phyloP scores from a whole-genome alignment of 2,888 invertebrate species.

The Parnassius smintheus region DNA sequence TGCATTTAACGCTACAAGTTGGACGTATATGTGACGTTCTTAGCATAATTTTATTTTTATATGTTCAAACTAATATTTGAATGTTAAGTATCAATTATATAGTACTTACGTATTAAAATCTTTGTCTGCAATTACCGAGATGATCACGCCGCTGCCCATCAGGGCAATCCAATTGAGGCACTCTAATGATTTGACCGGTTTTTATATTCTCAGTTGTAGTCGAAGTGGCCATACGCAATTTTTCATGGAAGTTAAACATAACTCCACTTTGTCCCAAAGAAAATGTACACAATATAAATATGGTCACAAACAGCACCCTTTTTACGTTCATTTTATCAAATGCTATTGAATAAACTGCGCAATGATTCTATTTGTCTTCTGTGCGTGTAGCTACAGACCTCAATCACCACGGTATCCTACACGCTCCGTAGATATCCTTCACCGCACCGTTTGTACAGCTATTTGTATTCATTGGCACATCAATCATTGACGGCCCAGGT shows the following conservation, averaged over 20 bases:
- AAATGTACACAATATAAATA: conserved; percentile 40
- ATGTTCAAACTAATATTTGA: background rate
- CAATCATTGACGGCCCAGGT: conserved; percentile 51
- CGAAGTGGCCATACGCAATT: conserved; percentile 43
- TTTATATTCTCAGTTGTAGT: conserved; percentile 38
- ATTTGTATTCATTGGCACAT: conserved; percentile 54
- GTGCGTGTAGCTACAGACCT: conserved; percentile 27
- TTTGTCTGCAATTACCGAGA: conserved; percentile 49
- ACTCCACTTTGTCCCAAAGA: conserved; percentile 35
- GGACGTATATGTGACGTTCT: too few relatives aligned
- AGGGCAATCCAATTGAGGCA: conserved; percentile 55
- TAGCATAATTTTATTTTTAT: too few relatives aligned
- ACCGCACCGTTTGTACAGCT: conserved; percentile 43
- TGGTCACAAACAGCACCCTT: conserved; percentile 42
- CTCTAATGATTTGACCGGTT: conserved; percentile 56
- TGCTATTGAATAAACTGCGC: conserved; percentile 47
- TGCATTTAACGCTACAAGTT: too few relatives aligned
- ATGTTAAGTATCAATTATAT: background rate
- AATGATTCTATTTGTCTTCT: conserved; percentile 31
- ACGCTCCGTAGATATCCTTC: conserved; percentile 59
- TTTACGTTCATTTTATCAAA: conserved; percentile 59
- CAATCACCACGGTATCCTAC: conserved; percentile 60
- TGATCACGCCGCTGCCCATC: conserved; percentile 50
- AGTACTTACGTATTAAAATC: conserved; percentile 38
- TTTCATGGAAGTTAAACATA: conserved; percentile 54